Evolutionary conservation across 1,140 invertebrate genomes (phyloP).

Genomic region (Cyrtorhinus lividipennis): DNA sequence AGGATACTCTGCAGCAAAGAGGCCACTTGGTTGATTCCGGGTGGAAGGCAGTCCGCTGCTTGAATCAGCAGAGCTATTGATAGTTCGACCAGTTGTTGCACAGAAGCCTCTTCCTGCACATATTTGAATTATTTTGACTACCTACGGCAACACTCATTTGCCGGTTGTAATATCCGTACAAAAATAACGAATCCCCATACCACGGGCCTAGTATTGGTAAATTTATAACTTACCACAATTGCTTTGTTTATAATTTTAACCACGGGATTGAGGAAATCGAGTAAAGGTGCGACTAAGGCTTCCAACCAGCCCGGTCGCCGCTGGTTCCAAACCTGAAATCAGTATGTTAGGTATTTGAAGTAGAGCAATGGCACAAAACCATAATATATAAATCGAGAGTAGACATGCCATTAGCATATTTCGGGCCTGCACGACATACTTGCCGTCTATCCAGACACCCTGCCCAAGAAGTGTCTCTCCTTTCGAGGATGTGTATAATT

Average conservation of each 20-base stretch:
- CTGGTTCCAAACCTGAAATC: conserved; percentile 62
- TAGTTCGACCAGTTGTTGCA: conserved; percentile 38
- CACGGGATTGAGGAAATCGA: conserved; percentile 42
- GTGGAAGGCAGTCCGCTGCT: conserved; percentile 44
- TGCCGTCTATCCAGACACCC: conserved; percentile 53
- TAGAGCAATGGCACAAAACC: not conserved
- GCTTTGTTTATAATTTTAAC: conserved; percentile 30
- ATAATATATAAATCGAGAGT: too few species aligned
- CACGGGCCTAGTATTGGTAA: too few species aligned
- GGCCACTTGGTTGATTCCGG: conserved; percentile 37
- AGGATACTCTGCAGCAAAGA: conserved; percentile 44
- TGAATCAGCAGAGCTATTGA: conserved; percentile 50
- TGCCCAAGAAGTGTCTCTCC: conserved; percentile 41
- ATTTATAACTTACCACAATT: conserved; percentile 12
- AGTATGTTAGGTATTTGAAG: too few species aligned
- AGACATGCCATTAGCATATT: too few species aligned
- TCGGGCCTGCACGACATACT: too few species aligned
- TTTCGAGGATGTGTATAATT: conserved; percentile 45
- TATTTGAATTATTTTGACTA: too few species aligned
- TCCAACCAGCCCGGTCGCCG: conserved; percentile 55
- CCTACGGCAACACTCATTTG: too few species aligned
- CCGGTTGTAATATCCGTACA: too few species aligned
- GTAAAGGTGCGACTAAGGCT: conserved; percentile 44
- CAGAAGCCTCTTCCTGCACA: conserved; percentile 17
- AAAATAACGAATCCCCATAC: too few species aligned